Base-by-base conservation (phyloP, 2,113 vertebrate genomes). In the Saccopteryx leptura region DNA sequence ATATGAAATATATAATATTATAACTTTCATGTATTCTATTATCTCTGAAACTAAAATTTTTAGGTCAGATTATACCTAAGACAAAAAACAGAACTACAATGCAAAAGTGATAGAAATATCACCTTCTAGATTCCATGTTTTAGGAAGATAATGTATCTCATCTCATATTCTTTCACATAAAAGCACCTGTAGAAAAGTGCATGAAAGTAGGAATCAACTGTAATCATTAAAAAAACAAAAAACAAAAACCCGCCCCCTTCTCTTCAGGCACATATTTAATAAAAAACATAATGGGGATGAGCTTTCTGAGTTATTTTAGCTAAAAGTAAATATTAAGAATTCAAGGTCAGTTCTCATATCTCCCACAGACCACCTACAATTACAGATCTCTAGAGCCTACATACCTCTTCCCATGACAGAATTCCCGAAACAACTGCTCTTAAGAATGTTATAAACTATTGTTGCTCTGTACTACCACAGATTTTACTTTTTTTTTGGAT, bases 171-270 rank as follows among this genome's bases (percentile, higher is more conserved):
- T 81, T 90, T 88, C 39, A 83, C 17, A 71, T 65, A 89, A 95
- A 90, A 96, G 63, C n/a, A 96, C 92, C 7, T 81, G 26, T 23
- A 86, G 46, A 65, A 86, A 89, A 50, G 17, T 69, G n/a, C 6
- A 50, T 10, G 12, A 75, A 93, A 52, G 46, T 66, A 89, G 75
- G 68, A 93, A 86, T 82, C 65, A 56, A 89, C 39, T 78, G 21
- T 50, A 86, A 48, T 86, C n/a, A 84, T 71, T 56, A 2, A 83
- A 19, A 83, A 46, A 58, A 65, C 52, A 72, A 72, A 86, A 72
- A 46, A 18, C 10, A 33, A 94, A 91, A 81, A 88, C 24, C 24
- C 80, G 21, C 50, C 12, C 24, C 2, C 5, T 87, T 94, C 81
- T 83, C 80, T 88, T 65, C 31, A 46, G 13, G 68, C 12, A 71